Conservation (phyloP, 2,888 invertebrate genomes). For the Rhagonycha fulva region DNA sequence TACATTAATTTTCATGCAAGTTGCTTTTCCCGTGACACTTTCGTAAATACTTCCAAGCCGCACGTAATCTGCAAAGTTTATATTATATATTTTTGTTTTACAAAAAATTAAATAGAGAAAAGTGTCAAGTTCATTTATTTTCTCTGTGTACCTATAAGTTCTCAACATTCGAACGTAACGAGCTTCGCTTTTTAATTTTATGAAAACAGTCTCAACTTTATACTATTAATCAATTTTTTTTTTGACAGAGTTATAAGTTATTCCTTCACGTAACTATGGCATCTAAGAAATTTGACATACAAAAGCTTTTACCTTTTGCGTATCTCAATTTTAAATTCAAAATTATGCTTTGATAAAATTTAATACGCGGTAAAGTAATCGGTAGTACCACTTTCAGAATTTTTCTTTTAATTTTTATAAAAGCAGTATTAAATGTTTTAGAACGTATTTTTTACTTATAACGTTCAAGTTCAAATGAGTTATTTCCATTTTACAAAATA, state of each 20-base stretch:
- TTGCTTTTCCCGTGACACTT: not conserved
- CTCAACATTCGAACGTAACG: not conserved
- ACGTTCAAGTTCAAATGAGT: no score
- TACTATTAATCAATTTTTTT: not conserved
- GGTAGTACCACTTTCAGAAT: not conserved
- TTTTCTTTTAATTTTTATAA: not conserved
- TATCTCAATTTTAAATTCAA: not conserved
- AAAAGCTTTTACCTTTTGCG: not conserved
- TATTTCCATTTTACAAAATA: no score
- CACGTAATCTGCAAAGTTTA: not conserved
- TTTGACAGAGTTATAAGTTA: not conserved
- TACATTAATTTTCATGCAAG: not conserved
- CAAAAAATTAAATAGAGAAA: not conserved
- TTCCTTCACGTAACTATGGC: not conserved
- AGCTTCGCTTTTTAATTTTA: not conserved
- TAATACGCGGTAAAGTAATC: not conserved
- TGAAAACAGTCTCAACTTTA: not conserved
- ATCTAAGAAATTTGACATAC: not conserved
- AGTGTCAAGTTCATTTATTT: not conserved
- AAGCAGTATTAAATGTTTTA: not conserved
- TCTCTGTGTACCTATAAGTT: not conserved
- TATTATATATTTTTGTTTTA: not conserved
- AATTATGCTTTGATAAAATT: not conserved
- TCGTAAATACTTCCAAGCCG: not conserved
- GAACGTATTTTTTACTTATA: no score